Conservation (phyloP, 2,797 vertebrate species). For the Phataginus tricuspis region DNA sequence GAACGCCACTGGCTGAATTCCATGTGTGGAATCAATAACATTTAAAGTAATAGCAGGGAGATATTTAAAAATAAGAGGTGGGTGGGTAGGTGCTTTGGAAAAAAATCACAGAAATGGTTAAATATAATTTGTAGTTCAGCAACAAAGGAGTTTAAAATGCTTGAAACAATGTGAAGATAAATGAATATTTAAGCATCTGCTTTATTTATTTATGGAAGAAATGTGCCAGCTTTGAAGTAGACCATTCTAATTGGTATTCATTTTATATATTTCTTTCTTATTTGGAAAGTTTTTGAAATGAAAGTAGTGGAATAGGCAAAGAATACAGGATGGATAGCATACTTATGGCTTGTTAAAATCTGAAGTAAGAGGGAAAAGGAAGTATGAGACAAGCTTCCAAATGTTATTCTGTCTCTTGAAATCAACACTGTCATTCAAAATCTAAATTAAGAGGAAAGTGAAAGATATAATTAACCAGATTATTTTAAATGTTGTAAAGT, state of each 20-base stretch:
- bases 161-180: too few species aligned
- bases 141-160: conserved; percentile 45
- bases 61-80: conserved; percentile 62
- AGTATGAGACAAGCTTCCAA: background rate
- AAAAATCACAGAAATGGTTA: conserved; percentile 61
- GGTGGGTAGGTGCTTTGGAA: conserved; percentile 55
- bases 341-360: conserved; percentile 5
- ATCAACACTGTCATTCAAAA: background rate
- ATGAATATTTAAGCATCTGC: too few species aligned
- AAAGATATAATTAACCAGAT: background rate
- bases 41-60: conserved; percentile 70
- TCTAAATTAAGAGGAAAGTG: background rate
- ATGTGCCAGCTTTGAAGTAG: too few species aligned
- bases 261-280: background rate
- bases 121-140: conserved; percentile 63
- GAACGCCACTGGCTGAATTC: conserved; percentile 50
- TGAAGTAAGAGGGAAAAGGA: background rate
- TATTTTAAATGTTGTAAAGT: background rate
- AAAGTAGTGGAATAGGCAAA: background rate
- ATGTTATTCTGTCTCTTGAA: background rate
- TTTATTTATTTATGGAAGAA: too few species aligned
- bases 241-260: background rate
- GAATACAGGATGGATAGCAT: background rate
- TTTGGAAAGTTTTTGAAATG: background rate
- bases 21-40: conserved; percentile 71